Conservation (phyloP, 2,888 invertebrate species). For the Lobophora halterata region DNA sequence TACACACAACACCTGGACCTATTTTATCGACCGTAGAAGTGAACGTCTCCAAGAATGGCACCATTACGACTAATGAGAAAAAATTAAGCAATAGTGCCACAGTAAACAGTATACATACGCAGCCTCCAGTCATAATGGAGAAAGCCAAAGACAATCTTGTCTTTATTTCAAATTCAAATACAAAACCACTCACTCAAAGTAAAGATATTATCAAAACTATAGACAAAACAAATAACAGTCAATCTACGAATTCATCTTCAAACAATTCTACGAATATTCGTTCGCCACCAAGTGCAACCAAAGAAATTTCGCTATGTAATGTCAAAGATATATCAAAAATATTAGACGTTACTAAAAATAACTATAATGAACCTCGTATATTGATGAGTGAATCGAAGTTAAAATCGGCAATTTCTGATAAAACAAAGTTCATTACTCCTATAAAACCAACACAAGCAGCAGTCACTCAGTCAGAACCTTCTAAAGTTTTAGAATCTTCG, state of each 20-base stretch:
- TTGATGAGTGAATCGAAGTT: constrained; percentile 10
- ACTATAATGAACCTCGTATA: constrained; percentile 17
- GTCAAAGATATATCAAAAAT: constrained; percentile 7
- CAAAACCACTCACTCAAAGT: constrained; percentile 10
- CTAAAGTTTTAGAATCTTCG: constrained; percentile 6
- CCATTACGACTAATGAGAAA: constrained; percentile 30
- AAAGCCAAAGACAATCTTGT: constrained; percentile 18
- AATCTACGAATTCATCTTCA: constrained; percentile 3
- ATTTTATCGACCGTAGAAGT: constrained; percentile 66
- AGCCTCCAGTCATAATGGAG: constrained; percentile 4
- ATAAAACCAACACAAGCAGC: constrained; percentile 18
- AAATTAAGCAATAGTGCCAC: constrained; percentile 30
- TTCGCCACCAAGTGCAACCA: constrained; percentile 10
- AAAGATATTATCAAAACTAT: constrained; percentile 8
- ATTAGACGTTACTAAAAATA: constrained; percentile 7
- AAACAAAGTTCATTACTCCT: constrained; percentile 9
- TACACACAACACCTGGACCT: constrained; percentile 63
- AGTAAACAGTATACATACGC: constrained; percentile 27
- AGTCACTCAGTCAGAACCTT: constrained; percentile 8
- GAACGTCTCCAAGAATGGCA: constrained; percentile 43
- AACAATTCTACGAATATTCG: constrained; percentile 10
- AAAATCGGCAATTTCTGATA: constrained; percentile 12
- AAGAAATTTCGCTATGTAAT: constrained; percentile 7
- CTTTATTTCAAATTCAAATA: constrained; percentile 1
- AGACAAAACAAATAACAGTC: constrained; percentile 15